A percentile compares a stretch with the other conserved stretches of the same genome.
phyloP scores from a whole-genome alignment of 2,888 invertebrate species.

The Maniola hyperantus region DNA sequence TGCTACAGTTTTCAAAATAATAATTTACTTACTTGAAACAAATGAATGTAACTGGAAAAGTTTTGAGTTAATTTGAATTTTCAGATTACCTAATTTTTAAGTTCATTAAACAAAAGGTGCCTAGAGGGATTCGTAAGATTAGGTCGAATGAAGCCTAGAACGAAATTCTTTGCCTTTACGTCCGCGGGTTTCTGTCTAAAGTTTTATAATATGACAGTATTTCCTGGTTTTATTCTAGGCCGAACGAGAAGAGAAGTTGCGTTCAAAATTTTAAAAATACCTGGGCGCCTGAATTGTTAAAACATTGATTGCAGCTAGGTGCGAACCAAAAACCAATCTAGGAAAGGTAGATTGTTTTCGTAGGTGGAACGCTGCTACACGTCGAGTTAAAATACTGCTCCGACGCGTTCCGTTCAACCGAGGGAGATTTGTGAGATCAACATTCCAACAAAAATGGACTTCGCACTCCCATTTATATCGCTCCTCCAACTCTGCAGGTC shows the following conservation, averaged over 20 bases:
- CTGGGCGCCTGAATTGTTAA: conserved; percentile 1
- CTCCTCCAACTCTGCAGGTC: conserved; percentile 9
- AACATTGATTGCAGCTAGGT: conserved; percentile 12
- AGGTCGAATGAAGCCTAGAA: too few species aligned
- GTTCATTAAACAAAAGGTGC: too few species aligned
- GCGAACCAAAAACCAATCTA: conserved; percentile 21
- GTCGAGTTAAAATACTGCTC: conserved; percentile 43
- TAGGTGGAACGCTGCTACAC: conserved; percentile 21
- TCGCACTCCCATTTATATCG: conserved; percentile 23
- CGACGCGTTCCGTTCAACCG: conserved; percentile 52
- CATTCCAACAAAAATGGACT: conserved; percentile 38
- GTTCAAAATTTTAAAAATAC: conserved; percentile 2
- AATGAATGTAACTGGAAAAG: not conserved
- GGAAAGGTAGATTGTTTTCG: conserved; percentile 25
- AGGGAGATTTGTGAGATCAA: conserved; percentile 63
- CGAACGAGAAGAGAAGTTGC: not conserved
- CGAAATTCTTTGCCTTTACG: too few species aligned
- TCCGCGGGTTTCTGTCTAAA: too few species aligned
- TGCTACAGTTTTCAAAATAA: not conserved
- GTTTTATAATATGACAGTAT: too few species aligned
- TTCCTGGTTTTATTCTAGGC: not conserved
- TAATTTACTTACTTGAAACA: not conserved
- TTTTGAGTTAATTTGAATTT: too few species aligned
- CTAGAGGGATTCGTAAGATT: too few species aligned
- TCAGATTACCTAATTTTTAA: too few species aligned